Evolutionary conservation across 2,113 vertebrate species (phyloP), one percentile per base, ranked within the genome.

Genomic region (Cyprinodon tularosa): DNA sequence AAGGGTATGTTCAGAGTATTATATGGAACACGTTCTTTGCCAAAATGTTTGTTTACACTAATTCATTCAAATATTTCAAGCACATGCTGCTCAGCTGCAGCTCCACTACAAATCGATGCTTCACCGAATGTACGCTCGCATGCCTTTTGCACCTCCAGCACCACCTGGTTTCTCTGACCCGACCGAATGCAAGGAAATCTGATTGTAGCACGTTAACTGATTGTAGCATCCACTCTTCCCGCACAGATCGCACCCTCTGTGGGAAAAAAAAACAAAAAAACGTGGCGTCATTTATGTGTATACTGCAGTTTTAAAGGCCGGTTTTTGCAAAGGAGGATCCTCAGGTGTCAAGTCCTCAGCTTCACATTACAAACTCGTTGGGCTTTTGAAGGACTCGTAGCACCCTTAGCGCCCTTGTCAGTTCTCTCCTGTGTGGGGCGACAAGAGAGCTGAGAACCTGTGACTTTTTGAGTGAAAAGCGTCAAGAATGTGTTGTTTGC

Each of bases 101-200:
- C 86, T 66, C 69, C 74, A 86, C 71, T 73, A 66, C 73, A 63
- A 12, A 74, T 82, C 81, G 82, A 88, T 80, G 80, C 87, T 89
- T 83, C 84, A 86, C 77, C 85, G 90, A 95, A 93, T 94, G 92
- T 93, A 91, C 79, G 88, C 82, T 92, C 81, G 91, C 93, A 93
- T 92, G 93, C 91, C 89, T 92, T 90, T 93, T 91, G 89, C 84
- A 91, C 88, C 84, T 84, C 84, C 83, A 53, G 72, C 82, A 64
- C 86, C 84, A 63, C 78, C 59, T 22, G 78, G 75, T 84, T 60
- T 74, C 82, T 62, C 50, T 57, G 45, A 72, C 63, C 67, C 60
- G 78, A 78, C 76, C 61, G 36, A 76, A 78, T 80, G 60, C 87
- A 76, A 83, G 64, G 60, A 80, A 71, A 88, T 90, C 83, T 59